Evolutionary conservation across 1,140 invertebrate species (phyloP), one percentile per base, ranked within the genome.

Genomic region (Drosophila kurseongensis): DNA sequence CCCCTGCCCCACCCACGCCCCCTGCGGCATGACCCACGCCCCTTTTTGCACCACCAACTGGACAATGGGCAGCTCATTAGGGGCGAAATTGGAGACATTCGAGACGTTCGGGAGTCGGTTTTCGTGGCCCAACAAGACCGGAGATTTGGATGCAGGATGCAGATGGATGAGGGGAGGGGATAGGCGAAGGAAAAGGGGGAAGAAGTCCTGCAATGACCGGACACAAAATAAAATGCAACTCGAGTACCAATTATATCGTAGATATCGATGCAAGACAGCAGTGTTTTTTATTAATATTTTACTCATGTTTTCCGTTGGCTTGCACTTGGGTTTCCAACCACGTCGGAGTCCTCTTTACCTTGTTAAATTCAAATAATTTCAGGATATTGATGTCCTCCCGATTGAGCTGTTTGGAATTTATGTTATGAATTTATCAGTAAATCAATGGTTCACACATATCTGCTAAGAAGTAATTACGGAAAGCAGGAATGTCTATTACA

Each of bases 21-120:
- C n/a, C 1, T 9, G 5, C 2, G 1, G 0, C 23, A 1, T 10
- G 10, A 32, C 29, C 29, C 29, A 1, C 32, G 3, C 23, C 14
- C 0, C 35, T 35, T 2, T 23, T 5, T 1, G 5, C 12, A 10
- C 44, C 13, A 40, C 40, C 32, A 42, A 5, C 54, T 42, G 73
- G 72, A 75, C 73, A 75, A 75, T 71, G 67, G 65, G 18, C 73
- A 66, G 73, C 72, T 67, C 72, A 75, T 54, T 75, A 58, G 54
- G 40, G 44, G 52, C 69, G 32, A 62, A 62, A 57, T 54, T 65
- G 59, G 52, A 52, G 72, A 75, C 72, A 75, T 75, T 58, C 60
- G 72, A 75, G 60, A 75, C 47, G 60, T 51, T 35, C n/a, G 32
- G 18, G 12, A 38, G 10, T 48, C 32, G 16, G 29, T 38, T 52